Evolutionary conservation across 2,797 vertebrate genomes (phyloP).

Genomic region (Arvicola amphibius): DNA sequence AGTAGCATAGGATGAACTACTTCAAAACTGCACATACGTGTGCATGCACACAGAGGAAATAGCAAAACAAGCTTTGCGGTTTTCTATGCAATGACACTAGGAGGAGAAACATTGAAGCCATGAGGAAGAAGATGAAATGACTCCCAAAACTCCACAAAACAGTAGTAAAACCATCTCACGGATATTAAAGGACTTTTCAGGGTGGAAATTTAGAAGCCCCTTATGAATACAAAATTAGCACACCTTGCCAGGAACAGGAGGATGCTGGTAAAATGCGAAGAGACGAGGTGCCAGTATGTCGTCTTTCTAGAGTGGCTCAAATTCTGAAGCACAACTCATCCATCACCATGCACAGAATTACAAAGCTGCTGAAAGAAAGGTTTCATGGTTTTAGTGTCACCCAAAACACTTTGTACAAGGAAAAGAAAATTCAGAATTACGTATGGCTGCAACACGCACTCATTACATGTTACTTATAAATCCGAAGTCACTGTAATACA

Average conservation of each 20-base stretch:
- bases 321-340: constrained; percentile 23
- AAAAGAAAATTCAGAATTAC: neutral
- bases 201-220: neutral
- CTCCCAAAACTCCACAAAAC: neutral
- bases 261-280: neutral
- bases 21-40: neutral
- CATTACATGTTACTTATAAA: constrained; percentile 18
- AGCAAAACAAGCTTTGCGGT: neutral
- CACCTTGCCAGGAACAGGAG: neutral
- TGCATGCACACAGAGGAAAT: neutral
- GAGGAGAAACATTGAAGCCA: neutral
- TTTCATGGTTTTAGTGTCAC: neutral
- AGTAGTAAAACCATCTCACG: neutral
- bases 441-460: neutral
- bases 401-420: neutral
- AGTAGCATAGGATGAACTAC: neutral
- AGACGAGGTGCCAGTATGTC: neutral
- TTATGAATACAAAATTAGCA: constrained; percentile 13
- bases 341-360: neutral
- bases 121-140: neutral
- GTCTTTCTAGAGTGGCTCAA: constrained; percentile 8
- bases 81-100: neutral
- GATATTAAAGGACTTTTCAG: constrained; percentile 22
- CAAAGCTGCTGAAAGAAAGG: constrained; percentile 19
- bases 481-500: neutral